These are phyloP conservation scores for Apostichopus leukothele DNA, from an alignment of 53 echinoderm and acorn worm species.

Conservation along the genomic window DNA sequence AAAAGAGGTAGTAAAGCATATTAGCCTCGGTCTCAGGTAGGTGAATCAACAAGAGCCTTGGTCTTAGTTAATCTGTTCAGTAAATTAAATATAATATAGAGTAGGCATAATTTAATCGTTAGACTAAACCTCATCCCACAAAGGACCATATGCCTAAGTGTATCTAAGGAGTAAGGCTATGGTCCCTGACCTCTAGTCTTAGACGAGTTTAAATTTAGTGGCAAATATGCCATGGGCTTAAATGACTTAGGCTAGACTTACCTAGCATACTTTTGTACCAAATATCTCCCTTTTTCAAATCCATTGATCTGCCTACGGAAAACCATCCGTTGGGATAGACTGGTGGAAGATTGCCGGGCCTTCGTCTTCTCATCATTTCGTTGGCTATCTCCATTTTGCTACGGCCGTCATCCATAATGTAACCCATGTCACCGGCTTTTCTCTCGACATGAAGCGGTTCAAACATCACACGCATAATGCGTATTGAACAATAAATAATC, in stretches of 20 bases:
- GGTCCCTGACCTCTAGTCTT: too few species aligned
- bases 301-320: conserved; percentile 53
- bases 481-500: conserved; percentile 22
- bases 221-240: too few species aligned
- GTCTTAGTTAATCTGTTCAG: too few species aligned
- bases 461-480: conserved; percentile 27
- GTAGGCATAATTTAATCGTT: too few species aligned
- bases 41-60: too few species aligned
- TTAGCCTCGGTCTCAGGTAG: too few species aligned
- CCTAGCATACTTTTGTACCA: conserved; percentile 60
- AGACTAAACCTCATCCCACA: too few species aligned
- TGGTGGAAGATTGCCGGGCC: conserved; percentile 64
- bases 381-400: conserved; percentile 63
- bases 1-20: too few species aligned
- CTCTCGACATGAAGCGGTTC: conserved; percentile 31
- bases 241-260: neutral
- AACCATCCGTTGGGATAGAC: conserved; percentile 87
- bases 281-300: conserved; percentile 62
- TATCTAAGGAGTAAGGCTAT: too few species aligned
- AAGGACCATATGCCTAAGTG: too few species aligned
- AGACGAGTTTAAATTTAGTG: too few species aligned
- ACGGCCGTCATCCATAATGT: conserved; percentile 56
- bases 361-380: conserved; percentile 57
- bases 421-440: conserved; percentile 54
- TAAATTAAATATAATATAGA: too few species aligned